These are phyloP conservation scores for Vireo altiloquus DNA, from an alignment of 2,113 vertebrate genomes.

Conservation along the genomic window DNA sequence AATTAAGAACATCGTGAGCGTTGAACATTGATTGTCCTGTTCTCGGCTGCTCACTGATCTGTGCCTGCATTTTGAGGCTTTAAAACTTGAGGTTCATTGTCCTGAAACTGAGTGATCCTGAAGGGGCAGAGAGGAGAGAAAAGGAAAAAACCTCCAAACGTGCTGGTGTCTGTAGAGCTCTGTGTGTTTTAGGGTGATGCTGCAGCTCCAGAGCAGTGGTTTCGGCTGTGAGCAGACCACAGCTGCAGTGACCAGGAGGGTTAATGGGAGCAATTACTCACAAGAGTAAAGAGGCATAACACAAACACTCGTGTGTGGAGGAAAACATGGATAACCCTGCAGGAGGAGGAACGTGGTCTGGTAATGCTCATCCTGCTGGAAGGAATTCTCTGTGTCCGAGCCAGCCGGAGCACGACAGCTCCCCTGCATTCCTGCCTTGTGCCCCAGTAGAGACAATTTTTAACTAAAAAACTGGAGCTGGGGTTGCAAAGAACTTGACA, in stretches of 20 bases:
- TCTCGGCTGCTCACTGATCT: neutral
- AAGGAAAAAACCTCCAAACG: neutral
- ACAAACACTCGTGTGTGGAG: neutral
- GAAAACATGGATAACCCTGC: neutral
- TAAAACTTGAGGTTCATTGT: neutral
- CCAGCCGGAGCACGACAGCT: accelerated
- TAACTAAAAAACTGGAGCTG: neutral
- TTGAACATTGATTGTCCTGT: neutral
- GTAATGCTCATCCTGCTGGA: neutral
- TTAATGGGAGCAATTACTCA: neutral
- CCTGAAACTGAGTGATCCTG: neutral
- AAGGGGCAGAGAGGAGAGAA: neutral
- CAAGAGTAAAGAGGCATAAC: neutral
- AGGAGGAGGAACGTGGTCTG: neutral
- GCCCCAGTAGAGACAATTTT: neutral
- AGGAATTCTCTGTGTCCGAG: accelerated
- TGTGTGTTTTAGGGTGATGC: neutral
- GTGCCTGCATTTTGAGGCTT: neutral
- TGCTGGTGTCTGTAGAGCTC: neutral
- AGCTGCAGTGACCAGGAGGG: neutral
- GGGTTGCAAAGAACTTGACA: neutral
- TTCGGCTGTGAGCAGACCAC: neutral
- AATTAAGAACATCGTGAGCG: neutral
- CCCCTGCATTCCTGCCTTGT: neutral
- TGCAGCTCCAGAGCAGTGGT: neutral